A percentile compares a stretch with the other conserved stretches of the same genome.
These are phyloP conservation scores for Nycticorax nycticorax DNA, from an alignment of 2,113 vertebrate genomes.

Conservation along the genomic window DNA sequence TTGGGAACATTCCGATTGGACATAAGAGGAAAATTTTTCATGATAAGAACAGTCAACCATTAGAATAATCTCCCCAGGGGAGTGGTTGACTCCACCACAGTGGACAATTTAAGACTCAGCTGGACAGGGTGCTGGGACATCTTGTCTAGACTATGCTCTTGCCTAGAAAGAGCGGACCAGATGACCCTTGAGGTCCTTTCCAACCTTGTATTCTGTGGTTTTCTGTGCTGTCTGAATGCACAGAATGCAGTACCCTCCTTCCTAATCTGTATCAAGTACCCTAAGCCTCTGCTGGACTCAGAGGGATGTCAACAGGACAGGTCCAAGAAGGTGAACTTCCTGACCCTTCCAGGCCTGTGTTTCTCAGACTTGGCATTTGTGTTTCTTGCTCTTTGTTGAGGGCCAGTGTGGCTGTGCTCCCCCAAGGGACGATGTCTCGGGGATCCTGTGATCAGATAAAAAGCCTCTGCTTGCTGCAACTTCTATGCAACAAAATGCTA, in stretches of 20 bases:
- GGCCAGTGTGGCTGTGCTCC: neutral
- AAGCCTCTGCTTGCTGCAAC: neutral
- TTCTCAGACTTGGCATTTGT: neutral
- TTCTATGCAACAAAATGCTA: neutral
- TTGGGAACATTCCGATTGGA: too few relatives aligned
- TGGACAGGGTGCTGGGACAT: too few relatives aligned
- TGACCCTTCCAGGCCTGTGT: neutral
- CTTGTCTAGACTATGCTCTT: too few relatives aligned
- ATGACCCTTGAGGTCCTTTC: too few relatives aligned
- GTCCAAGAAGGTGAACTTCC: neutral
- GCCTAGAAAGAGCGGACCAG: too few relatives aligned
- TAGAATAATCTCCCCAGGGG: too few relatives aligned
- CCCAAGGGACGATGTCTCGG: too few relatives aligned
- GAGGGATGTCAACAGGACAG: neutral
- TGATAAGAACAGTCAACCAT: too few relatives aligned
- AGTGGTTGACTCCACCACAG: too few relatives aligned
- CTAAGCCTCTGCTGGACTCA: neutral
- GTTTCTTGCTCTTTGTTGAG: neutral
- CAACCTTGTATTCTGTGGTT: too few relatives aligned
- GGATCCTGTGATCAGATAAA: neutral
- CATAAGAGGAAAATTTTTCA: too few relatives aligned
- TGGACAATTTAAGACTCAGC: too few relatives aligned
- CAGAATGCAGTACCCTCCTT: neutral
- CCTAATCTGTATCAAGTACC: neutral
- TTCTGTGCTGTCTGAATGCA: neutral